Percentiles rank a stretch among this genome's conserved stretches.
phyloP scores from a whole-genome alignment of 2,113 vertebrate species.

The Lipophrys pholis region DNA sequence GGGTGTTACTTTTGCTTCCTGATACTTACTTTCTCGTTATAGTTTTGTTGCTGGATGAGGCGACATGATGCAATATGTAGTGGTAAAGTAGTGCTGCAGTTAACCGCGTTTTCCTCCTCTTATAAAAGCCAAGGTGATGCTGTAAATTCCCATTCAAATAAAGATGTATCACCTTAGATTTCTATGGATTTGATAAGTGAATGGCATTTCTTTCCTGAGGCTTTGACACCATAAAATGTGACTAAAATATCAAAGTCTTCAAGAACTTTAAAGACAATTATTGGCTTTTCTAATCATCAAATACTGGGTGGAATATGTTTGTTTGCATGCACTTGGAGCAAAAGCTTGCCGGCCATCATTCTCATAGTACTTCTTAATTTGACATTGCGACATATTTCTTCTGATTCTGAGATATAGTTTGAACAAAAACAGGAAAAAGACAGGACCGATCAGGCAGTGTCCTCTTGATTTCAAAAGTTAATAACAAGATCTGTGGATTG shows the following conservation, averaged over 20 bases:
- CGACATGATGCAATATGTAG: conserved; percentile 71
- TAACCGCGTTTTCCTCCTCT: conserved; percentile 49
- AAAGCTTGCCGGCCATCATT: neutral
- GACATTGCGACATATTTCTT: neutral
- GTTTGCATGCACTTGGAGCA: neutral
- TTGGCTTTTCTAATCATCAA: conserved; percentile 7
- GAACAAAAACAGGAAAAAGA: neutral
- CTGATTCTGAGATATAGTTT: neutral
- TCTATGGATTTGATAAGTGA: conserved; percentile 44
- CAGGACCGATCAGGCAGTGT: neutral
- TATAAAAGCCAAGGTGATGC: conserved; percentile 54
- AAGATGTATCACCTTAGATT: conserved; percentile 42
- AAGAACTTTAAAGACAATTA: conserved; percentile 24
- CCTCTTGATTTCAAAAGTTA: neutral
- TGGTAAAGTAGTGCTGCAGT: conserved; percentile 44
- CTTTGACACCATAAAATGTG: conserved; percentile 35
- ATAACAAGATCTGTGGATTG: conserved; percentile 9
- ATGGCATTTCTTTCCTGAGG: conserved; percentile 23
- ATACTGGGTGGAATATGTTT: neutral
- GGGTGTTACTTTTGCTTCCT: conserved; percentile 71
- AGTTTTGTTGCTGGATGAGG: conserved; percentile 63
- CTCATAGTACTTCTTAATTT: neutral
- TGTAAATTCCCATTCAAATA: conserved; percentile 64
- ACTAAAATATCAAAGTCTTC: conserved; percentile 18
- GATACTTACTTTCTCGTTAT: conserved; percentile 74